Base-by-base conservation (phyloP, 2,888 invertebrate genomes). In the Halictus ligatus region DNA sequence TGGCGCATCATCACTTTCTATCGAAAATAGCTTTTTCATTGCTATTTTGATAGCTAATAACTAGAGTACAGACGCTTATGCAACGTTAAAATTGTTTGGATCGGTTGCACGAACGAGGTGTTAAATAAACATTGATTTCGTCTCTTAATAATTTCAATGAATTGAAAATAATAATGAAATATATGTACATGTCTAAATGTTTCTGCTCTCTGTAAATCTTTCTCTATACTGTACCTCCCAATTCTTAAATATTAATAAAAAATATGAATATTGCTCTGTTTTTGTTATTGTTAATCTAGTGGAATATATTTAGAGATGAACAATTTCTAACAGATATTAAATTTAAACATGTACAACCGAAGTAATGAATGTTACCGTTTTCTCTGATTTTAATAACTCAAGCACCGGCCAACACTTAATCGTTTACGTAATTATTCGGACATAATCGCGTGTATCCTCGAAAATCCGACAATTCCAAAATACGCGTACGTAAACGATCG, bases 391-490 rank as follows among this genome's bases (percentile, higher is more conserved):
- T 6, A 50, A 50, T 7, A 21, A 54, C 0, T 54, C 8, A 54
- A 50, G 21, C 21, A 50, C 50, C 21, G 8, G 2, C 21, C 21
- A 50, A 21, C 8, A 8, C 7, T 7, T 2, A 50, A 50, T 21
- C 8, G 8, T 21, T 50, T 7, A 21, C 21, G 21, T 7, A 54
- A 54, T 54, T 21, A 21, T 54, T 8, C 50, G 7, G 50, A 21
- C 50, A 64, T 29, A 64, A 64, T 13, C 6, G 6, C 13, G 1
- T 15, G 25, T 35, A 13, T 15, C 10, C 6, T 18, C 6, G 29
- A 64, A 25, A 29, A 29, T 29, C 18, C n/a, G 13, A 25, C 12
- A 64, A 64, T 64, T 64, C 29, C 64, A 48, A 83, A 82, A 76
- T 46, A 18, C 43, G 48, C 12, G 7, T 5, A 13, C 12, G 2